These are phyloP conservation scores for Ctenopoma kingsleyae DNA, from an alignment of 2,797 vertebrate species.

Conservation along the genomic window DNA sequence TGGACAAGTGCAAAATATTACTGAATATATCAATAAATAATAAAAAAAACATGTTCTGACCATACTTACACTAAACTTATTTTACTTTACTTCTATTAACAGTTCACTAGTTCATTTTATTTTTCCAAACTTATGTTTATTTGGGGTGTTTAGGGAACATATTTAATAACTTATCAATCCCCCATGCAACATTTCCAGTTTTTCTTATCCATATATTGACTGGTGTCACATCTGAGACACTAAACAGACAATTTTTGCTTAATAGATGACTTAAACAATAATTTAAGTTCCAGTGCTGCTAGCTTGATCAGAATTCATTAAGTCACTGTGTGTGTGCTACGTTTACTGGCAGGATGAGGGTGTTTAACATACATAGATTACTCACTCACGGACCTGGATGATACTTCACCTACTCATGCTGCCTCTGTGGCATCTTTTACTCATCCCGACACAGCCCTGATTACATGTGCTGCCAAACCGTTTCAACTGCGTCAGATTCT, in stretches of 20 bases:
- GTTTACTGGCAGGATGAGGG: not conserved
- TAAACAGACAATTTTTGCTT: not conserved
- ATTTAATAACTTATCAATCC: not conserved
- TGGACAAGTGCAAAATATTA: not conserved
- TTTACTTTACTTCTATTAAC: too few species aligned
- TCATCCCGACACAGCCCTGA: slow-evolving; percentile 31
- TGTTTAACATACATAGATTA: not conserved
- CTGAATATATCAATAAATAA: not conserved
- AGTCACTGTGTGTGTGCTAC: not conserved
- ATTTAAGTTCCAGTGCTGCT: not conserved
- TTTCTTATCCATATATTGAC: not conserved
- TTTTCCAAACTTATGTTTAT: not conserved
- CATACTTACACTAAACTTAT: not conserved
- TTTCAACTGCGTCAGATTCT: slow-evolving; percentile 38
- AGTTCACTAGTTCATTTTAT: not conserved
- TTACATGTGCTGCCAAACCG: slow-evolving; percentile 32
- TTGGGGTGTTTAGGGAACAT: not conserved
- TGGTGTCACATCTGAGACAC: not conserved
- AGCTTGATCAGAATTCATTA: not conserved
- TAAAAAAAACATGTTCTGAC: not conserved
- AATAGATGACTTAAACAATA: not conserved
- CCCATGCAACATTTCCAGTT: not conserved
- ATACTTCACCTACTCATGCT: slow-evolving; percentile 7
- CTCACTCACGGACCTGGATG: not conserved
- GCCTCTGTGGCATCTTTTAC: slow-evolving; percentile 32